These are phyloP conservation scores for Ceriagrion tenellum DNA, from an alignment of 2,888 invertebrate species.

Conservation along the genomic window DNA sequence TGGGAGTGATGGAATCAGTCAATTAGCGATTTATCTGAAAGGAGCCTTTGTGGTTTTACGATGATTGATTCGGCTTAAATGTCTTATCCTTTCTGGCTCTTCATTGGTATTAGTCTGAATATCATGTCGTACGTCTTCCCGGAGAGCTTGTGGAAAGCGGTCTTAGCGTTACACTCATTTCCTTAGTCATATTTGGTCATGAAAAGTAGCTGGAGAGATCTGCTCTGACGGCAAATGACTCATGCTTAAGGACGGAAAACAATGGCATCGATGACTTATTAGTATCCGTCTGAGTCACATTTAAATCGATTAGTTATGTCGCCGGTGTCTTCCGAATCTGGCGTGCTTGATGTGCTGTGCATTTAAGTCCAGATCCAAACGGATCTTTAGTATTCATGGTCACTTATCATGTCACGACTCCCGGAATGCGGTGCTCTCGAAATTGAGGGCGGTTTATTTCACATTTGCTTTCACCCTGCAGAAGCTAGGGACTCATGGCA, in stretches of 20 bases:
- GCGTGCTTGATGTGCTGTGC: not conserved
- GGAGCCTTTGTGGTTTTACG: too few relatives aligned
- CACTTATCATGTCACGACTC: not conserved
- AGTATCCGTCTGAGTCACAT: not conserved
- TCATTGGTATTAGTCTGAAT: not conserved
- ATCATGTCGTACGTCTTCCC: not conserved
- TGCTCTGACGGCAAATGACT: not conserved
- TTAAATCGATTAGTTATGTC: not conserved
- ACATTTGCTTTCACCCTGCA: too few relatives aligned
- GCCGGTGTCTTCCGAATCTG: not conserved
- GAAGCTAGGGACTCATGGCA: too few relatives aligned
- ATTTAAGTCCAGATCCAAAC: not conserved
- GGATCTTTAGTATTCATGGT: not conserved
- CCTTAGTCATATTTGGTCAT: not conserved
- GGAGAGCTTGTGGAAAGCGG: not conserved
- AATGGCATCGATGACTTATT: not conserved
- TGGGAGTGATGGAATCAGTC: too few relatives aligned
- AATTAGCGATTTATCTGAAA: too few relatives aligned
- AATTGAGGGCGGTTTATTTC: not conserved
- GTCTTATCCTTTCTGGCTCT: not conserved
- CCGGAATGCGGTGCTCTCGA: not conserved
- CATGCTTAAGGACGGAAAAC: not conserved
- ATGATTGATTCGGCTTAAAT: not conserved
- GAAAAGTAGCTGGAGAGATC: not conserved
- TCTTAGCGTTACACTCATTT: not conserved